Percentiles rank a stretch among this genome's conserved stretches.
Evolutionary conservation across 2,113 vertebrate genomes (phyloP).

Genomic region (Podarcis muralis): DNA sequence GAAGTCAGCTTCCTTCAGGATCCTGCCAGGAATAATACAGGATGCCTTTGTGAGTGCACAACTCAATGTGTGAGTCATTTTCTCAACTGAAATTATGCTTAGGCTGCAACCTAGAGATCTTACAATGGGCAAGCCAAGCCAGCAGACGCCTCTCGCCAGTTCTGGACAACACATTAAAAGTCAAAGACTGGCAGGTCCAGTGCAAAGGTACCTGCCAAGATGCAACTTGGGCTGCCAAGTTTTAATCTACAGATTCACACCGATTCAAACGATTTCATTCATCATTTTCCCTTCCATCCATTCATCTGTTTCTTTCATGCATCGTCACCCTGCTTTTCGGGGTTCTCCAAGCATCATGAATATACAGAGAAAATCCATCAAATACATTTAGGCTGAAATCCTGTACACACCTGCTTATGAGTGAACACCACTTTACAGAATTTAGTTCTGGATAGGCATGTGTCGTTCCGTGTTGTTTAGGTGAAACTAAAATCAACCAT

Average conservation of each 20-base stretch:
- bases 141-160: not conserved
- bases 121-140: not conserved
- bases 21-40: constrained; percentile 21
- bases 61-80: not conserved
- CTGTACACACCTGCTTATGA: not conserved
- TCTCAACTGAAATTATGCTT: not conserved
- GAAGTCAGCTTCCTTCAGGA: constrained; percentile 32
- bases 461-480: not conserved
- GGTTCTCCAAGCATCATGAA: not conserved
- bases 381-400: not conserved
- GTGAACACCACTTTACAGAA: not conserved
- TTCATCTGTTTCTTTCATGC: not conserved
- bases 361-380: not conserved
- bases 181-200: accelerated
- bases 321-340: not conserved
- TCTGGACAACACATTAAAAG: not conserved
- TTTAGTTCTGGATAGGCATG: not conserved
- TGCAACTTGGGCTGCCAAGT: not conserved
- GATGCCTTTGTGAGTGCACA: not conserved
- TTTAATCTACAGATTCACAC: not conserved
- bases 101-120: not conserved
- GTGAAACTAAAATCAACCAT: not conserved
- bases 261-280: not conserved
- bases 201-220: not conserved
- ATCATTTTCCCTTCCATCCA: not conserved